Evolutionary conservation across 2,797 vertebrate genomes (phyloP).

Genomic region (Falco rusticolus): DNA sequence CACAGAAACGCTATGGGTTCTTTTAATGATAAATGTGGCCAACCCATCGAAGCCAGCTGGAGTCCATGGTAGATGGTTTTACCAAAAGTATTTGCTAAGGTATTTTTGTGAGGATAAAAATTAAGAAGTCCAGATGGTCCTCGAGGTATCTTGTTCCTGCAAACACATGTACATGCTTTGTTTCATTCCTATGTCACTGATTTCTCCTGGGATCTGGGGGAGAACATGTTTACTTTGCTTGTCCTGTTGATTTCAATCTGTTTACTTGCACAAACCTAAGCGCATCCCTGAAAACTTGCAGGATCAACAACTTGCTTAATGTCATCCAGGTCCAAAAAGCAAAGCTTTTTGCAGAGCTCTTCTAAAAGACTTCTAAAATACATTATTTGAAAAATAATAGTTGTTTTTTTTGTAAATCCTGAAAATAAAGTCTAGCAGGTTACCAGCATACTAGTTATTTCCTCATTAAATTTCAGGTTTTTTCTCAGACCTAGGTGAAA

Average conservation of each 20-base stretch:
- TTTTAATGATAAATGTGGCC: background rate
- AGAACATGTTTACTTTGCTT: background rate
- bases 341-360: background rate
- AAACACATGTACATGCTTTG: background rate
- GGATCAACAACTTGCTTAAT: background rate
- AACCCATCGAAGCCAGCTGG: background rate
- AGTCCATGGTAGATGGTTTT: background rate
- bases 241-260: background rate
- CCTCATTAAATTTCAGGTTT: background rate
- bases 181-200: background rate
- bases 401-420: background rate
- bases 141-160: background rate
- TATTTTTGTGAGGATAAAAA: background rate
- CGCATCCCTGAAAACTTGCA: background rate
- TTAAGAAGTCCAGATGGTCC: background rate
- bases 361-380: background rate
- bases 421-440: background rate
- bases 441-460: background rate
- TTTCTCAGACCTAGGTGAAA: background rate
- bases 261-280: background rate
- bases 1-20: slow-evolving; percentile 8
- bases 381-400: background rate
- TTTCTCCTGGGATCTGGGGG: background rate
- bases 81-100: slow-evolving; percentile 25
- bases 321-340: background rate